phyloP scores from a whole-genome alignment of 1,140 invertebrate species.

The Drosophila insularis region DNA sequence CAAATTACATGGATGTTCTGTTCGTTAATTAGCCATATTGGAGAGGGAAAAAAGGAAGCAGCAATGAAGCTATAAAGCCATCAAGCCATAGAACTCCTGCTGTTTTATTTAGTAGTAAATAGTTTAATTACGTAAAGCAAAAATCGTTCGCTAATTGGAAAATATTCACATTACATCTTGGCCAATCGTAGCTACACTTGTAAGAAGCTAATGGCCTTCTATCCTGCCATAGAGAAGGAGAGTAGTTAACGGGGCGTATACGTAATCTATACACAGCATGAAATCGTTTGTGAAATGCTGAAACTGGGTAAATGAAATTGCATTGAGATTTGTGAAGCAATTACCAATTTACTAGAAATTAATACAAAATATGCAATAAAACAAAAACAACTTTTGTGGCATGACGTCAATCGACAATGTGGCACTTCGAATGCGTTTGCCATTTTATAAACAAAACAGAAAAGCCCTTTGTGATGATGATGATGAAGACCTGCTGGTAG shows the following conservation, averaged over 20 bases:
- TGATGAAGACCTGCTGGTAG: neutral
- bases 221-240: conserved; percentile 1
- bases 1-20: conserved; percentile 21
- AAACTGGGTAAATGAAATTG: conserved; percentile 59
- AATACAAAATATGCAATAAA: conserved; percentile 19
- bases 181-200: neutral
- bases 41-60: neutral
- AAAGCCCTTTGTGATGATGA: conserved; percentile 17
- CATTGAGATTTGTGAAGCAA: conserved; percentile 65
- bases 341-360: conserved; percentile 41
- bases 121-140: conserved; percentile 62
- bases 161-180: conserved; percentile 43
- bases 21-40: conserved; percentile 17
- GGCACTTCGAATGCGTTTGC: conserved; percentile 25
- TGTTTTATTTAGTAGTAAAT: conserved; percentile 64
- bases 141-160: conserved; percentile 72
- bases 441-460: neutral
- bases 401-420: conserved; percentile 37
- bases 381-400: conserved; percentile 23
- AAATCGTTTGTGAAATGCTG: conserved; percentile 13
- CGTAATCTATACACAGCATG: conserved; percentile 54
- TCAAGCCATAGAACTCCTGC: conserved; percentile 42
- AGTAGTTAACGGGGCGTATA: conserved; percentile 46
- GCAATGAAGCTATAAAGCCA: conserved; percentile 15
- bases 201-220: neutral